Base-by-base conservation (phyloP, 2,888 invertebrate species). In the Drosophila atroscutellata region DNA sequence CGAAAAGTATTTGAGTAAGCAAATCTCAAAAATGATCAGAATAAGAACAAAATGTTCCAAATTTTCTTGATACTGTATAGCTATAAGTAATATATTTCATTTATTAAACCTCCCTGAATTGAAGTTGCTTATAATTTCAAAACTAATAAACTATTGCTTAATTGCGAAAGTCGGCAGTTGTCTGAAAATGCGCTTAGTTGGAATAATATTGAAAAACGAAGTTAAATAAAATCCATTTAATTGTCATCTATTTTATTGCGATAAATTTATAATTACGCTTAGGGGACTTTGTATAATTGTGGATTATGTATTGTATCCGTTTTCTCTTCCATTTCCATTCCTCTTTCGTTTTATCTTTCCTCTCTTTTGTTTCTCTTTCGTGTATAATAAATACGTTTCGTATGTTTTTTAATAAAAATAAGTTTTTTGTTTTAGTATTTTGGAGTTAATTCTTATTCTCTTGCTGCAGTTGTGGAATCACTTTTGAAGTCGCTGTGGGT, bases 371-470 rank as follows among this genome's bases (percentile, higher is more conserved):
- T 47, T 32, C 49, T 26, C 42, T 32, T 69, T 30, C 57, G 49
- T 81, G 56, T 80, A 70, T 78, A 83, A 80, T 88, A 86, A 88
- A 88, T 88, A 88, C 81, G 72, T 83, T 54, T 60, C 74, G 88
- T 84, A 80, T 77, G 67, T 83, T 88, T 81, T 72, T 26, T 62
- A 70, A 70, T 78, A 72, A 78, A 76, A 80, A 75, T 84, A 68
- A 55, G 32, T 69, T 24, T 24, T 3, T 24, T 45, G 15, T 37
- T 45, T 24, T 45, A 51, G 20, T 65, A 45, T 39, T 75, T 75
- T 72, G 64, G 70, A 66, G 72, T 79, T 62, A 76, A 36, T 74
- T 28, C 36, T 71, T 75, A 37, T 57, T 24, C 37, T 50, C 37
- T 50, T 67, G 67, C 59, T 77, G 79, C 51, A 51, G 50, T 69